Base-by-base conservation (phyloP, 2,797 vertebrate species). In the Poeciliopsis presidionis region DNA sequence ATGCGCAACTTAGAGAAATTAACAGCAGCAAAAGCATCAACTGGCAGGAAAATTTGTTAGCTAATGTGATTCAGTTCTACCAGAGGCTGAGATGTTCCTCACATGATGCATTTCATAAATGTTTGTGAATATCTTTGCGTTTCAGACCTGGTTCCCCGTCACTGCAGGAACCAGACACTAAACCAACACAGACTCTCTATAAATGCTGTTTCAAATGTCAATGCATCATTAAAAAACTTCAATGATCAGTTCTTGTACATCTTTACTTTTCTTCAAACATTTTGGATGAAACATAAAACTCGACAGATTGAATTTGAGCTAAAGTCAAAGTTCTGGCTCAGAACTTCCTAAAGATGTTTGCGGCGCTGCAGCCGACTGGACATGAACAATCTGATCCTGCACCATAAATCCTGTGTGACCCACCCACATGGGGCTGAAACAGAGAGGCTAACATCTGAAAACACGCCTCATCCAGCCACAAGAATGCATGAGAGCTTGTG, bases 401-500 rank as follows among this genome's bases (percentile, higher is more conserved):
- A 74, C 82, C 81, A 57, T 88, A 87, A 87, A 84, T 89, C 75
- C 84, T n/a, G 18, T 47, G 45, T 39, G 76, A 77, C 69, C n/a
- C 69, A n/a, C 33, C 73, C 73, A 43, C 8, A 53, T 18, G 6
- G 5, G 53, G 33, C 67, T 13, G 82, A 87, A 88, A 86, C 81
- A 85, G 51, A 83, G 78, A 86, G 83, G 86, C 77, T 82, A 81
- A 83, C 88, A 69, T 90, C 84, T 88, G 79, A 59, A 89, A 94
- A 92, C 86, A 77, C 82, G 80, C 73, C 49, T 82, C 82, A 49
- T 87, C 82, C 43, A 28, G 69, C 92, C 92, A 89, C 90, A 91
- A 90, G 86, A 89, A 91, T 91, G 82, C 84, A 30, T 86, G 83
- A 28, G 75, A 85, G 79, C 82, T 55, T 79, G 76, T 94, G 91